Evolutionary conservation across 1,140 invertebrate genomes (phyloP), one percentile per base, ranked within the genome.

Genomic region (Trachymyrmex cornetzi): DNA sequence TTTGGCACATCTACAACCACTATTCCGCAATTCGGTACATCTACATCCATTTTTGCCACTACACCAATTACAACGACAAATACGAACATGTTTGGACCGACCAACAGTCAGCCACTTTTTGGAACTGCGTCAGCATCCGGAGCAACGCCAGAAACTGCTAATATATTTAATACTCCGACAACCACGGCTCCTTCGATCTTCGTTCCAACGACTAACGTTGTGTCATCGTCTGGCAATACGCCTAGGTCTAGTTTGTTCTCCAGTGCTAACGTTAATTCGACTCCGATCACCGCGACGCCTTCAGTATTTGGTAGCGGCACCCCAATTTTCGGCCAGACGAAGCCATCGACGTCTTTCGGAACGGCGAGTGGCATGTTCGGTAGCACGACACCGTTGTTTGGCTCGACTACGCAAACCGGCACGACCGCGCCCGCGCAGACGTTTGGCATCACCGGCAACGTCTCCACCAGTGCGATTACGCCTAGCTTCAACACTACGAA

Each of bases 41-140:
- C 64, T 7, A 75, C 71, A 0, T 57, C 88, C n/a, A 82, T 91
- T 44, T 92, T 92, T 6, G 77, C 82, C 0, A 88, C 67, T 16
- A 27, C 63, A 0, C 16, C 63, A 0, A 71, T 16, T 14, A 30
- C 87, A 1, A 72, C 67, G 0, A 61, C 84, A 0, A 81, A 84
- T 0, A 55, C 77, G 1, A 81, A 84, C 0, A 87, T 92, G 0
- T 92, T 93, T 11, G 89, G 92, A 14, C 16, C 85, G 3, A 14
- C 64, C 0, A 75, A 50, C 3, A 72, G 50, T 7, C 85, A 64
- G 11, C 61, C 88, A 48, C 27, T 86, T 19, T 90, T 91, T 14
- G 75, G 74, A 14, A 19, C 79, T 7, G 9, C 67, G 24, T 27
- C 87, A 2, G 22, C 22, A 12, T 69, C 66, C 14, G 14, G 12